phyloP scores from a whole-genome alignment of 2,797 vertebrate genomes.

The Spinus olivaceus region DNA sequence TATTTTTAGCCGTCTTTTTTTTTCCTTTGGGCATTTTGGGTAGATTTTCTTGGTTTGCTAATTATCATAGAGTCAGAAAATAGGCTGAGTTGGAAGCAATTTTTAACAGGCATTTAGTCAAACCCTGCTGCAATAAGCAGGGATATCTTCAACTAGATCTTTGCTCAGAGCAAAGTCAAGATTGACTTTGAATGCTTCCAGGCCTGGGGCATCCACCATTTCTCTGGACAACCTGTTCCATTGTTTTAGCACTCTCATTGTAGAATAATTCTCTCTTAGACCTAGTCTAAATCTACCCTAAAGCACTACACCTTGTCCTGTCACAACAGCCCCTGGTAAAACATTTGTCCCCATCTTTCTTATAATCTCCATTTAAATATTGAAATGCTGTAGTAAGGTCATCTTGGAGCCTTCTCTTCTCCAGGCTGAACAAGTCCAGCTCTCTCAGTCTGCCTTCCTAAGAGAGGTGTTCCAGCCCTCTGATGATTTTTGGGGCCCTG shows the following conservation, averaged over 20 bases:
- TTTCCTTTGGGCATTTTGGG: not conserved
- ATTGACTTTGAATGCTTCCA: not conserved
- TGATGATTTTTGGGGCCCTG: not conserved
- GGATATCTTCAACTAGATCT: not conserved
- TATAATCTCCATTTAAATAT: not conserved
- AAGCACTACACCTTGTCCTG: not conserved
- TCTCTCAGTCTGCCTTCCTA: not conserved
- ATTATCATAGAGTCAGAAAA: not conserved
- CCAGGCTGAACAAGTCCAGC: not conserved
- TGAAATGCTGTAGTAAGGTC: not conserved
- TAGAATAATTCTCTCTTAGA: not conserved
- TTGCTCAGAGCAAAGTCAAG: not conserved
- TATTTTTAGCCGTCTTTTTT: slow-evolving; percentile 35
- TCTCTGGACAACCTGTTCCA: not conserved
- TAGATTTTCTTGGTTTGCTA: not conserved
- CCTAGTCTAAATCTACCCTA: not conserved
- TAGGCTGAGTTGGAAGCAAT: not conserved
- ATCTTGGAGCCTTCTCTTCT: not conserved
- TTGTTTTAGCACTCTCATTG: not conserved
- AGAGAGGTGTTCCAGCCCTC: not conserved
- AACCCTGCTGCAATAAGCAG: not conserved
- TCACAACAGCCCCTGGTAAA: not conserved
- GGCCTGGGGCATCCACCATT: not conserved
- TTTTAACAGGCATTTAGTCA: not conserved
- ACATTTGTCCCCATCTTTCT: not conserved